Evolutionary conservation across 2,888 invertebrate genomes (phyloP), one percentile per base, ranked within the genome.

Genomic region (Amblyjoppa fuscipennis): DNA sequence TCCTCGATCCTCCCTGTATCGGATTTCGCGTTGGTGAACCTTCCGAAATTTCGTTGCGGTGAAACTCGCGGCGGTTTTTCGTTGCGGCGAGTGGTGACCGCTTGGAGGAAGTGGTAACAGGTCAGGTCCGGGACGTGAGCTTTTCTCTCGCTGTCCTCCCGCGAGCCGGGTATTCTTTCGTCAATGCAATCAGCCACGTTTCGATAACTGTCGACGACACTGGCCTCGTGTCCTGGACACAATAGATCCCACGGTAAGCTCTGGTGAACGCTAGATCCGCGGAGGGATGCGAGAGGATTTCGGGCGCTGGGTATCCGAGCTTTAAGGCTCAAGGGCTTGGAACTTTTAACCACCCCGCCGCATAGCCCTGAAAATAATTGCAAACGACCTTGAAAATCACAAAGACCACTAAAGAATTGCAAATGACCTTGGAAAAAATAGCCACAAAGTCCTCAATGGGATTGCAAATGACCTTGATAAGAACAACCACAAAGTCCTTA

Each of bases 191-290:
- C 79, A 49, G 71, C 84, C 7, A 80, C 71, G 68, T 81, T 84
- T 7, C 74, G 75, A n/a, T 89, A 87, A 61, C 75, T 83, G 53
- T 73, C 83, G 64, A 64, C 20, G 53, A 84, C 61, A n/a, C 85
- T 87, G n/a, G 49, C 84, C 41, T 88, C 86, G 45, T 89, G 88
- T 6, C 82, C 70, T 1, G 86, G 86, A 31, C 77, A 34, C 59
- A 90, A 70, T 31, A 83, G 85, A 28, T 69, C 9, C 89, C 87
- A 88, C 1, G 89, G 88, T 49, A 88, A 85, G 80, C 87, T 83
- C 2, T 66, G 87, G 41, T 88, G 88, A 45, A 89, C 68, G 41
- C 34, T 61, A 61, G 31, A 20, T 28, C 20, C 45, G 45, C 20
- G 34, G 16, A 61, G 45, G 13, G 59, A 11, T 4, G 31, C 38